Conservation (phyloP, 2,888 invertebrate species). For the Eristalis pertinax region DNA sequence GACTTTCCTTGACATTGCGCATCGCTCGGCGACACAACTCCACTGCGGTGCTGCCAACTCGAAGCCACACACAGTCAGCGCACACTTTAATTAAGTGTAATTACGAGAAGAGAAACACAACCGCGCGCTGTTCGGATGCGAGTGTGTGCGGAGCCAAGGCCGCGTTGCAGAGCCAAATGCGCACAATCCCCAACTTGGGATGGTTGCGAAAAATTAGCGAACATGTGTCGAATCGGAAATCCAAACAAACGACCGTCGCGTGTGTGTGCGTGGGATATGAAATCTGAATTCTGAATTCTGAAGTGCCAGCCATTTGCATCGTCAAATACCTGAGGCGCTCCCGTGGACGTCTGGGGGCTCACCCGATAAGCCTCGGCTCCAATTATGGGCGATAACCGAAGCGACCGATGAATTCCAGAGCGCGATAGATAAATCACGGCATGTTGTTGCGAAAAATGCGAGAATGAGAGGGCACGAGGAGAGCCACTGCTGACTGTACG, state of each 20-base stretch:
- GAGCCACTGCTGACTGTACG: constrained; percentile 1
- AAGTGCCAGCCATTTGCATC: background rate
- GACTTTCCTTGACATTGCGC: constrained; percentile 49
- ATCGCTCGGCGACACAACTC: background rate
- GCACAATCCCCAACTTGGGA: constrained; percentile 29
- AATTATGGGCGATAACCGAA: background rate
- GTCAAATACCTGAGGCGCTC: background rate
- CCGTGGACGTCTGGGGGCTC: background rate
- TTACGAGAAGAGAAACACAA: constrained; percentile 19
- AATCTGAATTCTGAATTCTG: background rate
- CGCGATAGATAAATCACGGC: constrained; percentile 25
- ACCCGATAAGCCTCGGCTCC: background rate
- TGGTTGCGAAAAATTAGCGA: constrained; percentile 48
- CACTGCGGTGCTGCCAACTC: background rate
- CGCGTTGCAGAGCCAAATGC: constrained; percentile 14
- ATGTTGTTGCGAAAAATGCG: constrained; percentile 18
- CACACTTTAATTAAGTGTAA: constrained; percentile 43
- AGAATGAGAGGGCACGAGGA: background rate
- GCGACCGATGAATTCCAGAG: constrained; percentile 23
- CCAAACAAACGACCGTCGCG: constrained; percentile 10
- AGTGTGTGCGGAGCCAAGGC: constrained; percentile 25
- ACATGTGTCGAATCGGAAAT: constrained; percentile 41
- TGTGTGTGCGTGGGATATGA: background rate
- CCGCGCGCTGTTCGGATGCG: background rate
- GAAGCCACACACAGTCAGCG: background rate